A percentile compares a stretch with the other conserved stretches of the same genome.
phyloP scores from a whole-genome alignment of 2,113 vertebrate genomes.

The Corydoras sp. region DNA sequence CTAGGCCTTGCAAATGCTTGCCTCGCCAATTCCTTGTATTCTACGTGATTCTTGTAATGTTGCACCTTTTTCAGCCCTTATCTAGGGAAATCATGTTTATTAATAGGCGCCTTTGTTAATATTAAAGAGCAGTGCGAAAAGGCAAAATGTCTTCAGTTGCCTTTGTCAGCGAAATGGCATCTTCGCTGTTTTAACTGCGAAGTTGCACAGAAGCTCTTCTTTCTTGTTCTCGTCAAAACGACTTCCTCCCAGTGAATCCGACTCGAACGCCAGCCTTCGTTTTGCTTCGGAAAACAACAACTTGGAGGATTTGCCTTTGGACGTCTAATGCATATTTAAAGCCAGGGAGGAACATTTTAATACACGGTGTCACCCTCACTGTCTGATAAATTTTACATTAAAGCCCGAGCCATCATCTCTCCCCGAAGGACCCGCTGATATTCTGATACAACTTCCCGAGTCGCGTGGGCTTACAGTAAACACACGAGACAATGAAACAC shows the following conservation, averaged over 20 bases:
- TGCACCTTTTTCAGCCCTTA: constrained; percentile 1
- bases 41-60: constrained; percentile 22
- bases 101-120: constrained; percentile 36
- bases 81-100: constrained; percentile 39
- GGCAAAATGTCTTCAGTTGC: constrained; percentile 14
- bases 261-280: constrained; percentile 24
- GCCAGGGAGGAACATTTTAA: constrained; percentile 29
- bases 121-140: constrained; percentile 22
- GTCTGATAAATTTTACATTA: constrained; percentile 45
- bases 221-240: constrained; percentile 28
- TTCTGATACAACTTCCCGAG: constrained; percentile 28
- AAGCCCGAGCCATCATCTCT: constrained; percentile 19
- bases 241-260: constrained; percentile 25
- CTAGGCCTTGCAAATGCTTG: constrained; percentile 15
- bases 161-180: constrained; percentile 30
- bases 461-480: constrained; percentile 28
- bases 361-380: constrained; percentile 33
- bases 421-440: constrained; percentile 29
- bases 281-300: constrained; percentile 35
- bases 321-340: constrained; percentile 44
- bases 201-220: constrained; percentile 22
- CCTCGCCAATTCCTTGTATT: constrained; percentile 4
- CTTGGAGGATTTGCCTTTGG: constrained; percentile 29
- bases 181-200: constrained; percentile 15
- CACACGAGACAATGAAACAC: constrained; percentile 41